These are phyloP conservation scores for Dione vanillae DNA, from an alignment of 2,888 invertebrate species.

Conservation along the genomic window DNA sequence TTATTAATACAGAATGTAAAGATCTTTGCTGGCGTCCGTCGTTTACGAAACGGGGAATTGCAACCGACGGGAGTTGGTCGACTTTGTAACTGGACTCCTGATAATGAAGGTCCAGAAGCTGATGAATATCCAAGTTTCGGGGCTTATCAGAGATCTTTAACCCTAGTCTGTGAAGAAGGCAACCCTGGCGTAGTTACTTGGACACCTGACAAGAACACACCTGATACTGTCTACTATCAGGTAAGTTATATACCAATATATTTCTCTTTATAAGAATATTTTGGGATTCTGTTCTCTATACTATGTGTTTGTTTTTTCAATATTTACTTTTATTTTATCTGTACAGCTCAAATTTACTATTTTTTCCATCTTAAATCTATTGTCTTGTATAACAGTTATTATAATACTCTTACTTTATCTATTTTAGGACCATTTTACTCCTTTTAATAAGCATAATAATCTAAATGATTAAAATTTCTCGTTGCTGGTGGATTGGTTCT, in stretches of 20 bases:
- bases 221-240: constrained; percentile 96
- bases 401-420: neutral
- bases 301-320: neutral
- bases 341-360: neutral
- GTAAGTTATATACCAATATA: constrained; percentile 67
- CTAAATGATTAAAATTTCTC: neutral
- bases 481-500: neutral
- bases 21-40: constrained; percentile 92
- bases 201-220: constrained; percentile 93
- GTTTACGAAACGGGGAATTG: constrained; percentile 87
- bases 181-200: constrained; percentile 93
- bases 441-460: neutral
- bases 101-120: constrained; percentile 87
- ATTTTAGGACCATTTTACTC: neutral
- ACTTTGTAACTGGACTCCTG: constrained; percentile 94
- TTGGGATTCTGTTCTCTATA: neutral
- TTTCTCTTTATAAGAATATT: neutral
- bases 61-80: constrained; percentile 92
- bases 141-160: constrained; percentile 93
- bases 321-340: neutral
- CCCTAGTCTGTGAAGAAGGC: constrained; percentile 92
- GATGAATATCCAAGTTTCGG: constrained; percentile 95
- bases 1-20: constrained; percentile 85
- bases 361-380: neutral
- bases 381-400: neutral